These are phyloP conservation scores for Elysia crispata DNA, from an alignment of 2,888 invertebrate species.

Conservation along the genomic window DNA sequence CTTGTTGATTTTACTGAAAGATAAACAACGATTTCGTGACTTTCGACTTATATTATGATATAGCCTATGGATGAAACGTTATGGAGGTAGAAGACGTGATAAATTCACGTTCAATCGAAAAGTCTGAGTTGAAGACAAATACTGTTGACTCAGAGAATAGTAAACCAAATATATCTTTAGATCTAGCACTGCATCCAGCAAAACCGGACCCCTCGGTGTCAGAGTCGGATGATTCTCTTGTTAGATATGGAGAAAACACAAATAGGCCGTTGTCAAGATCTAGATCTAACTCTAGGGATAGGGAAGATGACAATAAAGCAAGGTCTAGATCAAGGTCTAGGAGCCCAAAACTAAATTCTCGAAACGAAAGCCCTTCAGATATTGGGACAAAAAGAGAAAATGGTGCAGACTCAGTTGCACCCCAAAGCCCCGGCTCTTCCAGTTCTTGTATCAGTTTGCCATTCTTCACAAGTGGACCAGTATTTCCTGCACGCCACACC, in stretches of 20 bases:
- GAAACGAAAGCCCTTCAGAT: conserved; percentile 2
- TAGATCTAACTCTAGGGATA: background rate
- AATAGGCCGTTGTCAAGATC: background rate
- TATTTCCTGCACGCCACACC: conserved; percentile 43
- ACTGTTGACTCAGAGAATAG: background rate
- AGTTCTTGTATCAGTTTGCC: background rate
- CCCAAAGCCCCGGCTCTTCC: background rate
- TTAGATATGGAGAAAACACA: background rate
- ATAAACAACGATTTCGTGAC: conserved; percentile 30
- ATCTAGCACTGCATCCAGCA: background rate
- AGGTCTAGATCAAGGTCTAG: background rate
- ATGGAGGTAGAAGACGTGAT: conserved; percentile 40
- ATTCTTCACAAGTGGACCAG: conserved; percentile 31
- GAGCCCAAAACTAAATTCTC: background rate
- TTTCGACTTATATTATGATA: conserved; percentile 43
- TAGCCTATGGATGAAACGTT: conserved; percentile 13
- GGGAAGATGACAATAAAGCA: background rate
- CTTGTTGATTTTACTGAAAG: conserved; percentile 37
- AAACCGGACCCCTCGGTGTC: background rate
- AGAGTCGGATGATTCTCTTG: background rate
- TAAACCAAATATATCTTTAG: background rate
- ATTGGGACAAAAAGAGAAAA: background rate
- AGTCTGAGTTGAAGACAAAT: conserved; percentile 9
- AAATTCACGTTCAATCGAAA: conserved; percentile 41
- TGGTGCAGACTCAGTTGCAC: background rate